Percentiles rank a stretch among this genome's conserved stretches.
Conservation (phyloP, 2,888 invertebrate genomes). For the Pristionchus japonicus region DNA sequence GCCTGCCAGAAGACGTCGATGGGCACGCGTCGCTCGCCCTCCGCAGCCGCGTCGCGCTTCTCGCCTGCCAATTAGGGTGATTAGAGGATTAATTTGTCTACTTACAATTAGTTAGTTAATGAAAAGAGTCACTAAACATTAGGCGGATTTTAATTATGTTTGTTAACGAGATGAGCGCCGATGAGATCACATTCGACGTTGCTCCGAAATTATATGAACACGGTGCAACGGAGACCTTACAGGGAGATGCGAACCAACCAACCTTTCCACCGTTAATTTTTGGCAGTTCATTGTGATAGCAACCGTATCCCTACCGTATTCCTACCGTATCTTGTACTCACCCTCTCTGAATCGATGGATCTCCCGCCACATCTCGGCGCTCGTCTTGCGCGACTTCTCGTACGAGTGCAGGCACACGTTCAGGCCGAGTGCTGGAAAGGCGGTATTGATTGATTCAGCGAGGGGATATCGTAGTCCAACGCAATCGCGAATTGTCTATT, state of each 20-base stretch:
- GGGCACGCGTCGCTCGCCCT: conserved; percentile 7
- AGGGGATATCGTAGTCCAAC: neutral
- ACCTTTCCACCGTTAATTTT: neutral
- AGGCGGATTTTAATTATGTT: too few species aligned
- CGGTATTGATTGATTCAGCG: conserved; percentile 3
- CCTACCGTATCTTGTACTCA: neutral
- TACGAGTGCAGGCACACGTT: neutral
- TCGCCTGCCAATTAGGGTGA: neutral
- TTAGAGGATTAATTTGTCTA: too few species aligned
- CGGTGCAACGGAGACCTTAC: too few species aligned
- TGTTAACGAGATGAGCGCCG: too few species aligned
- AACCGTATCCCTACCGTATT: too few species aligned
- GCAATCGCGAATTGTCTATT: too few species aligned
- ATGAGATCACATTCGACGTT: too few species aligned
- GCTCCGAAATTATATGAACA: too few species aligned
- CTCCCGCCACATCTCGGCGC: neutral
- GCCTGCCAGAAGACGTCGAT: conserved; percentile 34
- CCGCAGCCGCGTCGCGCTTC: neutral
- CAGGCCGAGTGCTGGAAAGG: conserved; percentile 8
- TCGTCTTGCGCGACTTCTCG: conserved; percentile 2
- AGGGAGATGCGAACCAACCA: too few species aligned
- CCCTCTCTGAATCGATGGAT: conserved; percentile 35
- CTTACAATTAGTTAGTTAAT: neutral
- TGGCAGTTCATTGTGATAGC: neutral
- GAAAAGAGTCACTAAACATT: too few species aligned